These are phyloP conservation scores for Sphenodon punctatus DNA, from an alignment of 2,797 vertebrate species.

Conservation along the genomic window DNA sequence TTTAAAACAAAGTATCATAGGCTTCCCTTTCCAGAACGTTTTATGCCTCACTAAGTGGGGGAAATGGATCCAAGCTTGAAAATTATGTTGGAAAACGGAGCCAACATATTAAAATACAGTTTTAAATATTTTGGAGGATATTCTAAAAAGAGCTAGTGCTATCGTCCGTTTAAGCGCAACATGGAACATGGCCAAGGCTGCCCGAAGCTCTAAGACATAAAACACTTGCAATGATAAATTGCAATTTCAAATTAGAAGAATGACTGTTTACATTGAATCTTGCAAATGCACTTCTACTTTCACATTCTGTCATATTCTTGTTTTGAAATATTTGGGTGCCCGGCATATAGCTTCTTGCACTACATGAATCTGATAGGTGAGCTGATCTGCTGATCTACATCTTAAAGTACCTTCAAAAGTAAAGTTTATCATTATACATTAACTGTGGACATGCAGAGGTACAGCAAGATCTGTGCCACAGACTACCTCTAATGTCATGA, in stretches of 20 bases:
- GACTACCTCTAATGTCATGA: not conserved
- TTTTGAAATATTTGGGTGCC: not conserved
- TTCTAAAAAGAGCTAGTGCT: not conserved
- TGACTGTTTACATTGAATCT: not conserved
- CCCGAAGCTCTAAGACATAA: not conserved
- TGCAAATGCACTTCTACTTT: not conserved
- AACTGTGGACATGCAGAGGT: not conserved
- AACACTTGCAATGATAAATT: not conserved
- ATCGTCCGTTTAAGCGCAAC: not conserved
- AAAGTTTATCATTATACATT: not conserved
- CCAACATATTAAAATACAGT: not conserved
- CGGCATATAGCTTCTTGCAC: not conserved
- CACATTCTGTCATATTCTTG: not conserved
- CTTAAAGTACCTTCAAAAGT: not conserved
- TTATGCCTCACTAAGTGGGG: not conserved
- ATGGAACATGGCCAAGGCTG: not conserved
- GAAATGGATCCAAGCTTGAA: not conserved
- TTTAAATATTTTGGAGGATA: not conserved
- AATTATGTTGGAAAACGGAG: rapidly evolving
- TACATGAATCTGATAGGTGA: not conserved
- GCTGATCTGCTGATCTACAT: not conserved
- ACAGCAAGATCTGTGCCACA: not conserved
- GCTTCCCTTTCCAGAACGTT: not conserved
- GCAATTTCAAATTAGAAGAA: not conserved
- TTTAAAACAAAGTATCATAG: not conserved